Conservation (phyloP, 2,888 invertebrate species). For the Suillia variegata region DNA sequence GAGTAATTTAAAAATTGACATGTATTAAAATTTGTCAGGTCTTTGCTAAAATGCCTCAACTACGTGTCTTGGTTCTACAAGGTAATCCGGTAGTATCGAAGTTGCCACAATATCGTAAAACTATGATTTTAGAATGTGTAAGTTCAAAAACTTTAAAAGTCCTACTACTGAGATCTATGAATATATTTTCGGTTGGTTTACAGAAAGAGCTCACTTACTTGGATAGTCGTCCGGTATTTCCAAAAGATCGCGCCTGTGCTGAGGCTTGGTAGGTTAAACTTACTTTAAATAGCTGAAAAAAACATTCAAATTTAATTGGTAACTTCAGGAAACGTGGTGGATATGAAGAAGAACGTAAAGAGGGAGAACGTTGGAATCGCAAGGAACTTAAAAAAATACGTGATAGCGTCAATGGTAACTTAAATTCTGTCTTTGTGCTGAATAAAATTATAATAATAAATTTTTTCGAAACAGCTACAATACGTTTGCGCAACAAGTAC, state of each 20-base stretch:
- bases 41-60: conserved; percentile 70
- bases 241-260: conserved; percentile 87
- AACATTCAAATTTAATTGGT: neutral
- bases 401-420: conserved; percentile 56
- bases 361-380: conserved; percentile 55
- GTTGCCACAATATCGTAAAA: conserved; percentile 85
- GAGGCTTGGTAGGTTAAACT: conserved; percentile 80
- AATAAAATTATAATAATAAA: neutral
- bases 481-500: conserved; percentile 49
- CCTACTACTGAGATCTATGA: neutral
- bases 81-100: conserved; percentile 87
- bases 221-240: conserved; percentile 90
- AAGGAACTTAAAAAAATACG: conserved; percentile 55
- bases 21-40: conserved; percentile 55
- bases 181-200: too few species aligned
- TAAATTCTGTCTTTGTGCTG: neutral
- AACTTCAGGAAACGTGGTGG: conserved; percentile 57
- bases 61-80: conserved; percentile 81
- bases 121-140: conserved; percentile 73
- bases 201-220: conserved; percentile 80
- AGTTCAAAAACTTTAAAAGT: conserved; percentile 46
- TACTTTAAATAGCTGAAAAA: too few species aligned
- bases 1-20: neutral
- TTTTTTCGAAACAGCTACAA: conserved; percentile 40
- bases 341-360: conserved; percentile 57